Evolutionary conservation across 2,797 vertebrate species (phyloP), one percentile per base, ranked within the genome.

Genomic region (Muscicapa comitata): DNA sequence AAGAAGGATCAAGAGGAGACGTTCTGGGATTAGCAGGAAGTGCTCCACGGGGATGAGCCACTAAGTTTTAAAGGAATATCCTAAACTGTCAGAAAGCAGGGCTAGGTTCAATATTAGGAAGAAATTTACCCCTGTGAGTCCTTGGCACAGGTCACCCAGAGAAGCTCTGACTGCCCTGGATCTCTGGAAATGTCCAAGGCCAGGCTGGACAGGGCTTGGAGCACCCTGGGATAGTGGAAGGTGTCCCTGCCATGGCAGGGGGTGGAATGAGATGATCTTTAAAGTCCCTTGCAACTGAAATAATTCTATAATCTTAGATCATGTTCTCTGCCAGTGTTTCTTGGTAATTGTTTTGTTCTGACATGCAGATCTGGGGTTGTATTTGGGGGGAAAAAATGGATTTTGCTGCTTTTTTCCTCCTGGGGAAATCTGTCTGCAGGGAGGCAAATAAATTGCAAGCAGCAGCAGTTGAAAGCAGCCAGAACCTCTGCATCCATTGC

Each of bases 11-110:
- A 6, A 63, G 68, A 63, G 21, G 35, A 77, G 28, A 45, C 26
- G 7, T 14, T 58, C 14, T 7, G 4, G 6, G 19, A 48, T 53
- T 47, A 50, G 43, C 17, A 28, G 57, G 40, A 90, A 63, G 17
- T 10, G 5, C 33, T 15, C 8, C 11, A 10, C 0, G 0, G 0
- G 7, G 5, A 10, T 62, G 55, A 79, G 5, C 23, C 23, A 17
- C 43, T 13, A 4, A 26, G 6, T 54, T 78, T 66, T 62, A 24
- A 19, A 47, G 47, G 23, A n/a, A 2, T 51, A n/a, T 53, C 45
- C 57, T n/a, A 31, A 57, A 51, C 19, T 57, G 19, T 5, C 50
- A 63, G 50, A 38, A n/a, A 14, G 4, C 57, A 70, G 43, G 12
- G 6, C 57, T 33, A 31, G 17, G 10, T 38, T 50, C 13, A 21